Evolutionary conservation across 2,113 vertebrate genomes (phyloP).

Genomic region (Zapornia atra): DNA sequence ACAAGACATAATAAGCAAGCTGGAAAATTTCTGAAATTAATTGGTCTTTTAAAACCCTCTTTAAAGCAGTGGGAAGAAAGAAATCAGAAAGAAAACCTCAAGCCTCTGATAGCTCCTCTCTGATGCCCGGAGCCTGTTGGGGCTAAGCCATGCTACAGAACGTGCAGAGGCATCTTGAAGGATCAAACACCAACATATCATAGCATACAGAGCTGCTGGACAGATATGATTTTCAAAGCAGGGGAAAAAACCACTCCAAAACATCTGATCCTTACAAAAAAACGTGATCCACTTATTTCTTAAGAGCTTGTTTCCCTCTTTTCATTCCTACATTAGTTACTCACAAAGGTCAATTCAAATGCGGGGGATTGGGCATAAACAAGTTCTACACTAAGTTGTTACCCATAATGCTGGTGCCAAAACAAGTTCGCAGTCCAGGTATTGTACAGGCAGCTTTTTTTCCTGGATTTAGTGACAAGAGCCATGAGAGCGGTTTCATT

Average conservation of each 20-base stretch:
- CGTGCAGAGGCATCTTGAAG: not conserved
- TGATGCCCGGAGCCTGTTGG: not conserved
- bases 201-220: not conserved
- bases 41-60: not conserved
- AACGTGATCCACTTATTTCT: not conserved
- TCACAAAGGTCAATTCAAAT: not conserved
- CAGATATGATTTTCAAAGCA: not conserved
- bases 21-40: not conserved
- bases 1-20: not conserved
- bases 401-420: not conserved
- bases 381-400: not conserved
- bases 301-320: not conserved
- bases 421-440: not conserved
- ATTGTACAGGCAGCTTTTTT: not conserved
- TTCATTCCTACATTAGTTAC: not conserved
- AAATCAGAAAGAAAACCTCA: not conserved
- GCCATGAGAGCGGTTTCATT: not conserved
- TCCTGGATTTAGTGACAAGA: not conserved
- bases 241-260: not conserved
- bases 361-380: not conserved
- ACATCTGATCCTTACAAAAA: not conserved
- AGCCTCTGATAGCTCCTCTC: accelerated
- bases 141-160: not conserved
- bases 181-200: not conserved
- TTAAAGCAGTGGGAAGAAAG: not conserved